These are phyloP conservation scores for Dasypolia templi DNA, from an alignment of 2,888 invertebrate species.

Conservation along the genomic window DNA sequence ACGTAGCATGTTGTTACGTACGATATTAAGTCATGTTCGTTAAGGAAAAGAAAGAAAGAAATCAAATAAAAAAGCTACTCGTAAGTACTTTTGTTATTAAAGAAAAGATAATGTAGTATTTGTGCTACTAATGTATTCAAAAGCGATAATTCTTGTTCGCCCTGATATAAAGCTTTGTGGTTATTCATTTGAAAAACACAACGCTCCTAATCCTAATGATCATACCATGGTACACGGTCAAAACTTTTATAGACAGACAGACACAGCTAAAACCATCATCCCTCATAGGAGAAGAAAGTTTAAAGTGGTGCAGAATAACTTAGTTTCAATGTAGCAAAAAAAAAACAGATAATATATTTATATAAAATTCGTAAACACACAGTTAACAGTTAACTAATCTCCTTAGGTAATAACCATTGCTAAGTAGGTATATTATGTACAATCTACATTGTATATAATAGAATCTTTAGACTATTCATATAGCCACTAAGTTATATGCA, in stretches of 20 bases:
- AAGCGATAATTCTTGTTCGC: neutral
- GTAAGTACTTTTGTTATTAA: constrained; percentile 8
- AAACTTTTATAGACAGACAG: neutral
- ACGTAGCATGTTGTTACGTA: constrained; percentile 42
- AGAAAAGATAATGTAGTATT: constrained; percentile 4
- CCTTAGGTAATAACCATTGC: neutral
- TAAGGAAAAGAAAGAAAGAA: constrained; percentile 14
- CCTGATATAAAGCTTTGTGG: neutral
- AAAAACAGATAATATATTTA: too few relatives aligned
- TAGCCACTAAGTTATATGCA: neutral
- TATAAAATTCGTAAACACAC: too few relatives aligned
- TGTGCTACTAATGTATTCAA: neutral
- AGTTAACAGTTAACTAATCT: neutral
- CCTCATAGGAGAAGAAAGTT: neutral
- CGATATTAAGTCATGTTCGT: constrained; percentile 45
- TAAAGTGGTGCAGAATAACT: neutral
- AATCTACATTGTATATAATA: neutral
- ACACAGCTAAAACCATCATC: neutral
- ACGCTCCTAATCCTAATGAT: neutral
- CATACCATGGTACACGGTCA: neutral
- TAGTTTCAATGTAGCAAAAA: neutral
- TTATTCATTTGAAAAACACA: neutral
- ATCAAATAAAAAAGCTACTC: constrained; percentile 17
- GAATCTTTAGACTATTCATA: constrained; percentile 5
- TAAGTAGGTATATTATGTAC: neutral